Percentiles rank a stretch among this genome's conserved stretches.
Evolutionary conservation across 2,797 vertebrate genomes (phyloP).

Genomic region (Caiman crocodilus): DNA sequence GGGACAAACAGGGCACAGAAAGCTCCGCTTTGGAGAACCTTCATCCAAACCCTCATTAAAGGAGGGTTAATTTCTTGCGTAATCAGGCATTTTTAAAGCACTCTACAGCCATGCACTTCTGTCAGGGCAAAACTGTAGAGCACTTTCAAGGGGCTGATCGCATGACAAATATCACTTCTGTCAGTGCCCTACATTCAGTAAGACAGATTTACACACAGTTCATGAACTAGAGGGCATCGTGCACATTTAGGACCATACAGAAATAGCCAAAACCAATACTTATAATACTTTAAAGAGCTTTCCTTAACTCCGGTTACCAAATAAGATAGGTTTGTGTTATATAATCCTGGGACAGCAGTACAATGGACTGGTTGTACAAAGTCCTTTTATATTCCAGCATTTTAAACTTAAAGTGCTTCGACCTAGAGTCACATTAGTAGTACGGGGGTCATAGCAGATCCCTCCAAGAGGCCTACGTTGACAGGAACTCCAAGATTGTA

Average conservation of each 20-base stretch:
- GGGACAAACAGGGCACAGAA: too few relatives aligned
- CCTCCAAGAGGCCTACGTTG: neutral
- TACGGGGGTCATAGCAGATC: neutral
- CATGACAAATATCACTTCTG: too few relatives aligned
- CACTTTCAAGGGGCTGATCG: too few relatives aligned
- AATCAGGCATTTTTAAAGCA: too few relatives aligned
- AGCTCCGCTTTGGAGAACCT: too few relatives aligned
- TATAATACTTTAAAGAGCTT: neutral
- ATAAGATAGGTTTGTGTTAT: neutral
- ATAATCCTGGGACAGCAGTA: neutral
- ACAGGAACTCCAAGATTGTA: too few relatives aligned
- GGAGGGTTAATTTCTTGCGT: too few relatives aligned
- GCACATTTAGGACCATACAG: neutral
- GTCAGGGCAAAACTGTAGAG: too few relatives aligned
- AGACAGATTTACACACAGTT: conserved; percentile 1
- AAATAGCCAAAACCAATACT: neutral
- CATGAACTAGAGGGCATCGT: neutral
- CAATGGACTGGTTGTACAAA: neutral
- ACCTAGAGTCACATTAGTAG: neutral
- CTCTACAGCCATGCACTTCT: too few relatives aligned
- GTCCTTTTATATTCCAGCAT: neutral
- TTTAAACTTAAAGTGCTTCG: neutral
- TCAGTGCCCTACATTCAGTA: neutral
- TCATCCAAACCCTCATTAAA: too few relatives aligned
- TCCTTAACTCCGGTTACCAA: neutral